Evolutionary conservation across 1,140 invertebrate genomes (phyloP), one percentile per base, ranked within the genome.

Genomic region (Cydia strobilella): DNA sequence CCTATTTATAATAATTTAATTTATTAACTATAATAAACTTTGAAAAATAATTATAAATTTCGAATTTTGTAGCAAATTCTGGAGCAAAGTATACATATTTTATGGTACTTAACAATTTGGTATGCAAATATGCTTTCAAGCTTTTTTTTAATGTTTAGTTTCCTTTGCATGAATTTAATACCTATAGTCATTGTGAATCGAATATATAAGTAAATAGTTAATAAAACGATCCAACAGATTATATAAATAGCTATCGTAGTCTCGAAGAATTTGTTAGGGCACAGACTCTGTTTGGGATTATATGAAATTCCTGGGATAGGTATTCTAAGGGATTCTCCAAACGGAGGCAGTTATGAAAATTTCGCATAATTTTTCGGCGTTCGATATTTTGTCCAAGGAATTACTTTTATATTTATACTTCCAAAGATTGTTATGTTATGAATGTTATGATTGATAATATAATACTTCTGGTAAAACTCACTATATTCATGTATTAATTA

Each of bases 281-380:
- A 72, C 77, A 85, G 31, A 86, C 81, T 85, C 84, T 83, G 84
- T 86, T 85, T 85, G 81, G 79, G 80, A 86, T 59, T 23, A 59
- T 86, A 86, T 86, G 85, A 86, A 86, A 86, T 86, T 86, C 85
- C 80, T 82, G 80, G 84, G 81, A 82, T 76, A 77, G 81, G 81
- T 76, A 77, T 78, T 25, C 74, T 73, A 45, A 78, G 80, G 83
- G 81, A 82, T 76, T 76, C 79, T 39, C 74, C 74, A 35, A 78
- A 51, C n/a, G 15, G 48, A 15, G 45, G 45, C 12, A 76, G 77
- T 84, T 81, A 78, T 72, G 27, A 84, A 82, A 75, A 79, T 80
- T 82, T 82, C 73, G 62, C 66, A 77, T 76, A 80, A 82, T 81
- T 48, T 75, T 35, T 39, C 35, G 15, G 31, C 2, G 35, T 35